Evolutionary conservation across 1,140 invertebrate genomes (phyloP).

Genomic region (Alviniconcha marisindica): DNA sequence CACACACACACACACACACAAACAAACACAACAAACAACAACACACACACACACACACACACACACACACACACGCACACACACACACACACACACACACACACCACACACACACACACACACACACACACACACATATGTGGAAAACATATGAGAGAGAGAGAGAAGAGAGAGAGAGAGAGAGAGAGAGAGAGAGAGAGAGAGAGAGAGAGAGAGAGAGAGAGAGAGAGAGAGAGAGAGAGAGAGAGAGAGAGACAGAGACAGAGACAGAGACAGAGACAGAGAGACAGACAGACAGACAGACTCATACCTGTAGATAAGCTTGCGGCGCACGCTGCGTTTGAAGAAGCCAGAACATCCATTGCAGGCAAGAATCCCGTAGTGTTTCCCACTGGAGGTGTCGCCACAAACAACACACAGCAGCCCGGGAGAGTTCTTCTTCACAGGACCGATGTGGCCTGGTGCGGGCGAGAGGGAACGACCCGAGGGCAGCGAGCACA

Average conservation of each 20-base stretch:
- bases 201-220: too few relatives aligned
- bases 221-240: too few relatives aligned
- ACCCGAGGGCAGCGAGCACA: constrained; percentile 13
- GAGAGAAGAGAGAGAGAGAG: too few relatives aligned
- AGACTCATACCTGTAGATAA: constrained; percentile 95
- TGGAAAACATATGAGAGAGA: too few relatives aligned
- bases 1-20: background rate
- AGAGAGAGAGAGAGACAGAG: too few relatives aligned
- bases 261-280: too few relatives aligned
- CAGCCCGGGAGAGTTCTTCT: constrained; percentile 71
- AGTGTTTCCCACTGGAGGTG: constrained; percentile 97
- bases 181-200: too few relatives aligned
- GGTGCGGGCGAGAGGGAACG: constrained; percentile 17
- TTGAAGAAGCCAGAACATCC: constrained; percentile 99
- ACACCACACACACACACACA: background rate
- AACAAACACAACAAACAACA: too few relatives aligned
- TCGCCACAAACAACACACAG: constrained; percentile 96
- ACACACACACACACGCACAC: too few relatives aligned
- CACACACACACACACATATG: too few relatives aligned
- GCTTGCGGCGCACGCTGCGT: constrained; percentile 94
- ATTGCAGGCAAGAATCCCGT: constrained; percentile 99
- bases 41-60: too few relatives aligned
- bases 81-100: background rate
- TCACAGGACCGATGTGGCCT: constrained; percentile 53
- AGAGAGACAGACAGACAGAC: too few relatives aligned